These are phyloP conservation scores for Ammospiza maritima DNA, from an alignment of 2,797 vertebrate genomes.

Conservation along the genomic window DNA sequence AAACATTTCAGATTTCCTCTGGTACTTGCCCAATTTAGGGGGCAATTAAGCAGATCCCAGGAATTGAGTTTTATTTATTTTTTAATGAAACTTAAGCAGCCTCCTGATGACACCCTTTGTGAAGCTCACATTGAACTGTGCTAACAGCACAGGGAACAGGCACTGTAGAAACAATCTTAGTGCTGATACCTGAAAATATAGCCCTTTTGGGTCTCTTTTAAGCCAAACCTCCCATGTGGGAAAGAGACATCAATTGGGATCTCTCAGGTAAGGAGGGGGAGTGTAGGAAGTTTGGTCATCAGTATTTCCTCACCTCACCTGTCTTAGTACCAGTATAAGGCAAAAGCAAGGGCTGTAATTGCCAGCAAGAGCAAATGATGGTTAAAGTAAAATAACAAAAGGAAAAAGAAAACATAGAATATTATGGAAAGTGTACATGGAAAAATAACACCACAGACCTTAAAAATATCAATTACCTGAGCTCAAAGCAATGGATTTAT, in stretches of 20 bases:
- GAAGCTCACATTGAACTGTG: background rate
- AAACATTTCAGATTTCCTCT: slow-evolving; percentile 28
- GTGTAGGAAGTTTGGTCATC: background rate
- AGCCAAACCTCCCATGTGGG: background rate
- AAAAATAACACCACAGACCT: background rate
- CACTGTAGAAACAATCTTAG: background rate
- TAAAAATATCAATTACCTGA: slow-evolving; percentile 40
- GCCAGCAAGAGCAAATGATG: background rate
- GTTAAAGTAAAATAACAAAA: slow-evolving; percentile 32
- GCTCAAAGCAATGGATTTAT: slow-evolving; percentile 41
- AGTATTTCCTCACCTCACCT: background rate
- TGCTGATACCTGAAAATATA: background rate
- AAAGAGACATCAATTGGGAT: background rate
- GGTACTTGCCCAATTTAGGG: background rate
- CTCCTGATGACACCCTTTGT: background rate
- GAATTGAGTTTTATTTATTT: background rate
- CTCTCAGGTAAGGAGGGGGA: background rate
- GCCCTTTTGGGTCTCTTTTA: background rate
- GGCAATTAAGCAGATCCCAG: background rate
- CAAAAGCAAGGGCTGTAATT: background rate
- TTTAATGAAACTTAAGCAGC: background rate
- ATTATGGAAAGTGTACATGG: slow-evolving; percentile 24
- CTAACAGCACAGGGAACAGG: background rate
- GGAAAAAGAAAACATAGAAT: slow-evolving; percentile 37
- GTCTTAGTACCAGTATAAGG: background rate